Base-by-base conservation (phyloP, 2,113 vertebrate species). In the Trichechus manatus region DNA sequence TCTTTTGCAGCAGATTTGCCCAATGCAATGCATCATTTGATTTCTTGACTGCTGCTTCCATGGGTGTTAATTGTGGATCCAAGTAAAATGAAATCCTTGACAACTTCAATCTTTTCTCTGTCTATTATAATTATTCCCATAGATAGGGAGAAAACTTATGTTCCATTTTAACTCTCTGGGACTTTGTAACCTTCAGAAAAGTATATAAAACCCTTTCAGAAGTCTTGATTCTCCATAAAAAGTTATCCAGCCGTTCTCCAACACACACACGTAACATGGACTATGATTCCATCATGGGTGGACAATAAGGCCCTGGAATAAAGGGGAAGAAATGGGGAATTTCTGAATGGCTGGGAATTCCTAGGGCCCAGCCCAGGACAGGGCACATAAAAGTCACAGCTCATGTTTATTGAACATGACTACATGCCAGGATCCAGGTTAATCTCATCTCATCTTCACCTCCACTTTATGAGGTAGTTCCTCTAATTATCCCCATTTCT, bases 261-360 rank as follows among this genome's bases (percentile, higher is more conserved):
- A 86, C 64, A 66, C 23, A 53, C 36, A 61, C 5, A 44, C 2
- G 3, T 44, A 47, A 23, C 44, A 80, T 72, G 36, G 81, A 91
- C 22, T n/a, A 72, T 66, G 53, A 75, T 20, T 77, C 66, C 42
- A 50, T 84, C 19, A 79, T 63, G 33, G 17, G 27, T 50, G 27
- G 22, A 77, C 61, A 83, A 19, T 29, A 39, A 80, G 61, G 31
- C n/a, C 59, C 22, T 47, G 29, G 29, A 44, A 80, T 63, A 89
- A 78, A 93, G 44, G 53, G n/a, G 23, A 77, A 70, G n/a, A 82
- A 87, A 91, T 87, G 75, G 42, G 80, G 53, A 94, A 29, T 79
- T 93, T 22, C 6, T 80, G 44, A 91, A 79, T 33, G 39, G 29
- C 6, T 78, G 8, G 36, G 13, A 72, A 36, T 87, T 80, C 53